These are phyloP conservation scores for Eupsilia transversa DNA, from an alignment of 2,888 invertebrate species.

Conservation along the genomic window DNA sequence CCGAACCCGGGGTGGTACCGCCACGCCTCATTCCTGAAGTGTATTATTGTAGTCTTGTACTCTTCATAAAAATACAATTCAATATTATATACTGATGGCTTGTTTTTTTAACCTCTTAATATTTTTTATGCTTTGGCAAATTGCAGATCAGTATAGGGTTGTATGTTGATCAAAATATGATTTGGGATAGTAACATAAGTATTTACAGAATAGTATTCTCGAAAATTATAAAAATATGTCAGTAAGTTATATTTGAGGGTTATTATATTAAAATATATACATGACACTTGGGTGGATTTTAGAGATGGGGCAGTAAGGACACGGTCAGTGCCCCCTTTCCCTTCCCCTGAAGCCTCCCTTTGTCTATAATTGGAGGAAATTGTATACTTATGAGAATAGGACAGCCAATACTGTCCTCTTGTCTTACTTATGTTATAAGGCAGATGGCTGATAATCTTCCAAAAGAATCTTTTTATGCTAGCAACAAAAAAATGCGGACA, in stretches of 20 bases:
- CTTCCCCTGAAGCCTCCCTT: too few species aligned
- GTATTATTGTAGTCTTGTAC: background rate
- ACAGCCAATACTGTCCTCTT: background rate
- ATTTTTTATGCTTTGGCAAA: background rate
- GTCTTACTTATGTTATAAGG: background rate
- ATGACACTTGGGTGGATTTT: too few species aligned
- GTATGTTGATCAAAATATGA: background rate
- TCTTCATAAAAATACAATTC: background rate
- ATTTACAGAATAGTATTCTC: background rate
- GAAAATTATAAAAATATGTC: background rate
- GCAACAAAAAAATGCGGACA: background rate
- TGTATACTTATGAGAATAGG: background rate
- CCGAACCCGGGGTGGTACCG: conserved; percentile 92
- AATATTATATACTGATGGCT: background rate
- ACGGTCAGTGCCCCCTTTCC: too few species aligned
- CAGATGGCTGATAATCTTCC: background rate
- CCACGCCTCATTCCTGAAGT: conserved; percentile 95
- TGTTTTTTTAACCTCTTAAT: background rate
- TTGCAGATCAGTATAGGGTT: background rate
- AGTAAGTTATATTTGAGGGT: too few species aligned
- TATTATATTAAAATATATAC: too few species aligned
- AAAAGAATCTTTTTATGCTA: background rate
- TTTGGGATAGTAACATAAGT: background rate
- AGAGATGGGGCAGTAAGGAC: too few species aligned
- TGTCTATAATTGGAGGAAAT: background rate